Base-by-base conservation (phyloP, 1,140 invertebrate species). In the Drosophila murphyi region DNA sequence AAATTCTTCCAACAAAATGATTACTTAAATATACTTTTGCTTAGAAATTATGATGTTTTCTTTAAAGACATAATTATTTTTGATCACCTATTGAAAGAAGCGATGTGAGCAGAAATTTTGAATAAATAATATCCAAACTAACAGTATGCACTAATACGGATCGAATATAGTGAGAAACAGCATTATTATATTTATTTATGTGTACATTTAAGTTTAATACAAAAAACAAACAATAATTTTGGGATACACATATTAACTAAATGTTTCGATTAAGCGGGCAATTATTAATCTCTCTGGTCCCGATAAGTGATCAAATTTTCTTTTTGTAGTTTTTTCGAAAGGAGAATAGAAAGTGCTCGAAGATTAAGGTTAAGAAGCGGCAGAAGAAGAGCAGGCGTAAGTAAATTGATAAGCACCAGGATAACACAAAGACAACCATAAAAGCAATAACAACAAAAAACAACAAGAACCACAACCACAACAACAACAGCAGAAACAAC, bases 301-400 rank as follows among this genome's bases (percentile, higher is more conserved):
- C 64, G 31, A 45, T 10, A 60, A 54, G 32, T 54, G 35, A 51
- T 57, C 12, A 56, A 60, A 63, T 73, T 59, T 67, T 82, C 67
- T 86, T 65, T 59, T 80, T 81, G 60, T 87, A 85, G 86, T 89
- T 89, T 89, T 89, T 68, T 91, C 70, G 75, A 91, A 85, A 80
- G 81, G 60, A 83, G 91, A 80, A 82, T 92, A 90, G 79, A 86
- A 90, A 80, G 55, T 57, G 37, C 67, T 39, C 76, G 70, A 65
- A 86, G 64, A 75, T 63, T 90, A 87, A 87, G 75, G 51, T 72
- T 85, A 79, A 82, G 87, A 65, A 70, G 73, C 29, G 72, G 64
- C 69, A 79, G 68, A 86, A 75, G 65, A 67, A 70, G 79, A 34
- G 57, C 54, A 47, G 65, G 69, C 55, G 85, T 89, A 89, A 89